Evolutionary conservation across 2,113 vertebrate genomes (phyloP).

Genomic region (Hydrolagus affinis): DNA sequence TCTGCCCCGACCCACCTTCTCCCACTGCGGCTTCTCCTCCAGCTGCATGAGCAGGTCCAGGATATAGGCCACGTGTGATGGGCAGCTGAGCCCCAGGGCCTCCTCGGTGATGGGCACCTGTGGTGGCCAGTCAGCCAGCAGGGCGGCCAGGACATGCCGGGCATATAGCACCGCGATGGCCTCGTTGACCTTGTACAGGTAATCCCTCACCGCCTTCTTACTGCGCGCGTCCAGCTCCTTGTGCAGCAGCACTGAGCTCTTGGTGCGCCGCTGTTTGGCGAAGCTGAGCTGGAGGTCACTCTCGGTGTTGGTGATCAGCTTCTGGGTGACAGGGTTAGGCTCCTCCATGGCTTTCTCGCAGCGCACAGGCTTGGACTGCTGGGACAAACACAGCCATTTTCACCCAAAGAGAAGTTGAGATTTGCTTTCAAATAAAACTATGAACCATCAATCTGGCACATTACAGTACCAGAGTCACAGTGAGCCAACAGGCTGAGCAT

Average conservation of each 20-base stretch:
- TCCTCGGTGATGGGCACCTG: conserved; percentile 73
- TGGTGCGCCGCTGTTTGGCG: conserved; percentile 84
- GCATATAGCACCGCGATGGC: conserved; percentile 88
- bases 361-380: conserved; percentile 73
- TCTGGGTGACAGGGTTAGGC: conserved; percentile 77
- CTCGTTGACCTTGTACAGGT: conserved; percentile 85
- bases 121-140: conserved; percentile 81
- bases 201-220: conserved; percentile 78
- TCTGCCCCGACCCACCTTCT: conserved; percentile 64
- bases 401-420: too few species aligned
- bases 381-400: conserved; percentile 25
- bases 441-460: too few species aligned
- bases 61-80: conserved; percentile 93
- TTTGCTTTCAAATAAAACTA: too few species aligned
- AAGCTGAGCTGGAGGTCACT: conserved; percentile 88
- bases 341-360: conserved; percentile 83
- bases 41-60: conserved; percentile 97
- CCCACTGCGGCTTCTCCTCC: conserved; percentile 85
- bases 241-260: conserved; percentile 83
- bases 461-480: too few species aligned
- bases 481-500: too few species aligned
- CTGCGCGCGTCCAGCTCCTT: conserved; percentile 86
- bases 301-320: conserved; percentile 88
- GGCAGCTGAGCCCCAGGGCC: conserved; percentile 78
- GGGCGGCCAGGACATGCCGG: conserved; percentile 77